These are phyloP conservation scores for Andricus grossulariae DNA, from an alignment of 1,140 invertebrate genomes.

Conservation along the genomic window DNA sequence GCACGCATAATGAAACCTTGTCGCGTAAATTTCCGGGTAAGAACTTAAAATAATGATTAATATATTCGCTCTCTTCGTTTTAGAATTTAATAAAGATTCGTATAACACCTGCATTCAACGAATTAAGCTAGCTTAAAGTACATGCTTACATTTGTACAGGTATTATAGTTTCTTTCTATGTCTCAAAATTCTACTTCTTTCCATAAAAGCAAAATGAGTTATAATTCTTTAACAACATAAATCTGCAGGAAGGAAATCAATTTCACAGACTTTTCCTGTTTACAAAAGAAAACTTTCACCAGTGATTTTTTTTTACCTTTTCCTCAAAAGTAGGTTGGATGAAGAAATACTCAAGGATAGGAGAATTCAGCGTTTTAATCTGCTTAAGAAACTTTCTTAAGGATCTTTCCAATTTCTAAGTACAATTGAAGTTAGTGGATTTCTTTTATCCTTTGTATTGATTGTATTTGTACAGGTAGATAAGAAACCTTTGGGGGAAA, in stretches of 20 bases:
- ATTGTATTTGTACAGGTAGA: too few relatives aligned
- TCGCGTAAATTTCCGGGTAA: too few relatives aligned
- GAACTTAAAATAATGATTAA: too few relatives aligned
- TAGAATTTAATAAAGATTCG: conserved; percentile 12
- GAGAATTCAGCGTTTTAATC: conserved; percentile 29
- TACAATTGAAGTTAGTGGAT: not conserved
- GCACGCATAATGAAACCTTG: too few relatives aligned
- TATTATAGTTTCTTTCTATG: not conserved
- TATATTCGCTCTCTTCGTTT: not conserved
- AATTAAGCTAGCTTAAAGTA: conserved; percentile 8
- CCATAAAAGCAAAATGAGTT: not conserved
- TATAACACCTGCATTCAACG: conserved; percentile 4
- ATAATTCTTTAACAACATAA: not conserved
- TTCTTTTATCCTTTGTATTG: too few relatives aligned
- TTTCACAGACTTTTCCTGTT: conserved; percentile 15
- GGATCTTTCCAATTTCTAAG: conserved; percentile 12
- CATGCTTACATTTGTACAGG: not conserved
- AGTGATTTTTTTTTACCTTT: conserved; percentile 11
- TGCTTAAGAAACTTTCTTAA: conserved; percentile 13
- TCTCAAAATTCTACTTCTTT: not conserved
- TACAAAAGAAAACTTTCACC: conserved; percentile 15
- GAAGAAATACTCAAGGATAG: conserved; percentile 18
- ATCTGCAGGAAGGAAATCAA: not conserved
- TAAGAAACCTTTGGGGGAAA: too few relatives aligned
- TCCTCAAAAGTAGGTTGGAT: not conserved